Evolutionary conservation across 2,797 vertebrate species (phyloP).

Genomic region (Tauraco hartlaubi): DNA sequence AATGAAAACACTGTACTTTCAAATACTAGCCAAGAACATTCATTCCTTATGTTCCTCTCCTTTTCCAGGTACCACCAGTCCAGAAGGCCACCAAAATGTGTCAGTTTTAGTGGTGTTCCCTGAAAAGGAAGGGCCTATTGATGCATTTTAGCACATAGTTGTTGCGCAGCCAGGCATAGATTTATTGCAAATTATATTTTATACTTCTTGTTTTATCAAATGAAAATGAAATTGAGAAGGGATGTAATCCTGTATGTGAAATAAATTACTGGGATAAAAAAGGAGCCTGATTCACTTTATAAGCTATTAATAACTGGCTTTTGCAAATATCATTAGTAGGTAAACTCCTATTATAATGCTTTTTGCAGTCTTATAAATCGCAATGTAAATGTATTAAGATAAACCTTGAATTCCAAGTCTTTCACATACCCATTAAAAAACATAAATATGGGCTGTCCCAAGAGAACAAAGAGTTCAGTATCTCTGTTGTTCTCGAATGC

Average conservation of each 20-base stretch:
- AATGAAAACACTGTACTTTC: slow-evolving; percentile 51
- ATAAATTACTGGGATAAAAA: slow-evolving; percentile 49
- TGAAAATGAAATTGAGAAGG: slow-evolving; percentile 61
- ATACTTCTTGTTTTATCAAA: slow-evolving; percentile 59
- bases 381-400: not conserved
- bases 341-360: slow-evolving; percentile 35
- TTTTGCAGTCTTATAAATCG: slow-evolving; percentile 41
- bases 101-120: not conserved
- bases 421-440: not conserved
- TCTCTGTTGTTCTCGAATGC: not conserved
- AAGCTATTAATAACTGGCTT: slow-evolving; percentile 37
- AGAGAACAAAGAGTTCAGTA: not conserved
- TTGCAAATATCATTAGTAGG: slow-evolving; percentile 51
- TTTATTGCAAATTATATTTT: slow-evolving; percentile 35
- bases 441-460: not conserved
- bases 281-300: slow-evolving; percentile 4
- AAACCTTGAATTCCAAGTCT: slow-evolving; percentile 15
- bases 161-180: slow-evolving; percentile 7
- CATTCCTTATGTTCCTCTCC: slow-evolving; percentile 1
- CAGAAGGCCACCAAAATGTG: slow-evolving; percentile 25
- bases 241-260: slow-evolving; percentile 10
- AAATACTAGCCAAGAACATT: slow-evolving; percentile 45
- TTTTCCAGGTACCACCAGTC: not conserved
- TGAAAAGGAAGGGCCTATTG: slow-evolving; percentile 23
- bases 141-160: slow-evolving; percentile 32